Evolutionary conservation across 2,797 vertebrate genomes (phyloP).

Genomic region (Triplophysa bombifrons): DNA sequence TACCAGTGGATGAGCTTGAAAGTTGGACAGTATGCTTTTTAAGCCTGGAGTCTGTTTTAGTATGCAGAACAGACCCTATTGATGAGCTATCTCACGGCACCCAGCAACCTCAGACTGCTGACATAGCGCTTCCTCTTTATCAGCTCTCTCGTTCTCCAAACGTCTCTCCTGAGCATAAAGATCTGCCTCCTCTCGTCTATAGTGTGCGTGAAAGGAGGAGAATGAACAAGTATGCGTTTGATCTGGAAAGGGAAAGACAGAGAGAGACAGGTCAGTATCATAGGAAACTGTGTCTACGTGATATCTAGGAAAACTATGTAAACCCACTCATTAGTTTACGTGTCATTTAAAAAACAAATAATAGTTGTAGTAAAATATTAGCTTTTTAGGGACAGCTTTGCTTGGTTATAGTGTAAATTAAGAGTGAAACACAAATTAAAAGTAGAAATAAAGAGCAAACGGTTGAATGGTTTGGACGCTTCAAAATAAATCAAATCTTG

Average conservation of each 20-base stretch:
- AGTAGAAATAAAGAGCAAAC: conserved; percentile 35
- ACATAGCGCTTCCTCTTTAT: conserved; percentile 42
- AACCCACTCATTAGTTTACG: not conserved
- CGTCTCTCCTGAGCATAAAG: conserved; percentile 32
- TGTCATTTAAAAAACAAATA: conserved; percentile 19
- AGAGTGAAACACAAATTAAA: conserved; percentile 32
- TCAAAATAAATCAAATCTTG: conserved; percentile 68
- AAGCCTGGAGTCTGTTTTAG: conserved; percentile 39
- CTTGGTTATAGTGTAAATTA: conserved; percentile 10
- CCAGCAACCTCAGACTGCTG: conserved; percentile 48
- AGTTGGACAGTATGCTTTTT: conserved; percentile 26
- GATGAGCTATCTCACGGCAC: conserved; percentile 43
- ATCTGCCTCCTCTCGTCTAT: conserved; percentile 26
- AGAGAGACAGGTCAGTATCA: conserved; percentile 15
- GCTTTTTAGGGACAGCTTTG: conserved; percentile 21
- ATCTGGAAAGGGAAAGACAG: conserved; percentile 13
- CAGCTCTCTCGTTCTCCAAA: not conserved
- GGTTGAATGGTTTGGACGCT: conserved; percentile 69
- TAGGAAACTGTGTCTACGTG: conserved; percentile 5
- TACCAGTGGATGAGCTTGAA: conserved; percentile 31
- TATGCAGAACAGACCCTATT: conserved; percentile 48
- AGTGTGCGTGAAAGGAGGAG: conserved; percentile 13
- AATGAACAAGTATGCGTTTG: conserved; percentile 30
- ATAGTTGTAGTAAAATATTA: conserved; percentile 12
- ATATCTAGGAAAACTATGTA: not conserved